These are phyloP conservation scores for Parazoanthus swiftii DNA, from an alignment of 92 coral and sea anemone genomes.

Conservation along the genomic window DNA sequence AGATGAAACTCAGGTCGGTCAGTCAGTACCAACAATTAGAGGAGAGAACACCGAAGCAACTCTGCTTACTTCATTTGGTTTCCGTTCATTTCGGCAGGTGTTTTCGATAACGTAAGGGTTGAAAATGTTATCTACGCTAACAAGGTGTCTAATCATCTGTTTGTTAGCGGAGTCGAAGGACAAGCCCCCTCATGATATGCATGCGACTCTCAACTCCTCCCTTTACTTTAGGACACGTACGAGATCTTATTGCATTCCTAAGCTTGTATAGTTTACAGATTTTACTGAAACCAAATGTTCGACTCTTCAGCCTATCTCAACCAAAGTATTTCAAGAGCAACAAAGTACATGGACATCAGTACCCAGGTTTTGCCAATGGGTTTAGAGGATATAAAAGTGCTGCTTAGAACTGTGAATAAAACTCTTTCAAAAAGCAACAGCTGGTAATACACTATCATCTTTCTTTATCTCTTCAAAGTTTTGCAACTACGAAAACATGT, in stretches of 20 bases:
- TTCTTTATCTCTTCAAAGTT: not conserved
- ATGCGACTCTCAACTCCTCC: not conserved
- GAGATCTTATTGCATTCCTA: not conserved
- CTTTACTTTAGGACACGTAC: not conserved
- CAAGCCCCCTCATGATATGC: not conserved
- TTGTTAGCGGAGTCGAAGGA: conserved; percentile 17
- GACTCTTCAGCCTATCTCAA: too few species aligned
- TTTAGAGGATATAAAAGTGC: not conserved
- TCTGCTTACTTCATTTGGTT: not conserved
- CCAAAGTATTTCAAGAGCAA: not conserved
- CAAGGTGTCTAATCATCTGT: conserved; percentile 37
- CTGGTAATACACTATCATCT: not conserved
- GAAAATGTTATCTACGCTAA: conserved; percentile 39
- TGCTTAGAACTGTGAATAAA: too few species aligned
- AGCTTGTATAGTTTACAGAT: not conserved
- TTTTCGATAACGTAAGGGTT: conserved; percentile 6
- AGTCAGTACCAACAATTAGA: too few species aligned
- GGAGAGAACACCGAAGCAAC: too few species aligned
- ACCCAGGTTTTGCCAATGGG: not conserved
- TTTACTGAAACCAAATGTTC: not conserved
- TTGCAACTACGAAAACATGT: not conserved
- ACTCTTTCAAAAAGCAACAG: not conserved
- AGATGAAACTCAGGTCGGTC: not conserved
- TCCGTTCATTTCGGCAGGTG: not conserved
- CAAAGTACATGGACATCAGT: not conserved